Base-by-base conservation (phyloP, 2,797 vertebrate genomes). In the Urosaurus nigricauda region DNA sequence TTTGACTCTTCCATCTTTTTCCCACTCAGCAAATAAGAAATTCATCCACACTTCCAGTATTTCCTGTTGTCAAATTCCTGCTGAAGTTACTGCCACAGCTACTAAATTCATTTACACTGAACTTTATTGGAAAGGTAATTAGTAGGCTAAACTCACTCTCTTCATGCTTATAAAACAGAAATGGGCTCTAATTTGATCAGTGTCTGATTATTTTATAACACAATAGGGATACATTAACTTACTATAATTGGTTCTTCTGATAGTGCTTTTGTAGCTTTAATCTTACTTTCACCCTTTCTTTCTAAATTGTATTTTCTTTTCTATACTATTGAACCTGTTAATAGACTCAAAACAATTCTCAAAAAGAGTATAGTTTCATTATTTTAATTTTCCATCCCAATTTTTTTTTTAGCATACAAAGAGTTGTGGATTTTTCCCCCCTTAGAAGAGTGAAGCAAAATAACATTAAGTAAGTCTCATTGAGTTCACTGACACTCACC, bases 221-320 rank as follows among this genome's bases (percentile, higher is more conserved):
- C 81, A 84, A n/a, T 11, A 37, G 74, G n/a, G 21, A 70, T 71
- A 79, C 51, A 3, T 79, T 70, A 70, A 68, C 26, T 53, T 56
- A 11, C 73, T 56, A 26, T 26, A 70, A 84, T 79, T 88, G 63
- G 47, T 43, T 88, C 43, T 60, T 53, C 29, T 79, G 75, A 16
- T 71, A n/a, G 11, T 53, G 63, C 11, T 88, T 58, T 79, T 79
- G 73, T 70, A 70, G 21, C 63, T 47, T 43, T 56, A 71, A 70
- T 43, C 29, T 40, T 37, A 88, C 58, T 24, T 68, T 56, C 75
- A 84, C 26, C 47, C 37, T 79, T 88, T 84, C 74, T 84, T 88
- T 40, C 17, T 68, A 51, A 84, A 70, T 84, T 78, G 77, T 37
- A 88, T 78, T 12, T 68, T 77, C 58, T 83, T 83, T 88, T 73